Evolutionary conservation across 2,797 vertebrate species (phyloP).

Genomic region (Myiothlypis coronata): DNA sequence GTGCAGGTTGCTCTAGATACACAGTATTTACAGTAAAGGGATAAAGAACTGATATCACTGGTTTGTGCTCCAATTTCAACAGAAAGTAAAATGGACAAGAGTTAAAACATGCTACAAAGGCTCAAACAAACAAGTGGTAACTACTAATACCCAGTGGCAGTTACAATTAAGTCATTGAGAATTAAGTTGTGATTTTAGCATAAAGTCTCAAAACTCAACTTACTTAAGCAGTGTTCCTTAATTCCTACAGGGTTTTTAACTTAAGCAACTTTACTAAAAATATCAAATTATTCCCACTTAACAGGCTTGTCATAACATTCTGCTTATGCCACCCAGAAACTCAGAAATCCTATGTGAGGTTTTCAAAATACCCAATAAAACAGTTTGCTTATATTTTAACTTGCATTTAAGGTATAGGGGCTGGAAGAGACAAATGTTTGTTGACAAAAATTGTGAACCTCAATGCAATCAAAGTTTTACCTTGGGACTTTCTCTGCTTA

Average conservation of each 20-base stretch:
- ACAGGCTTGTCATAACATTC: background rate
- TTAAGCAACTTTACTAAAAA: background rate
- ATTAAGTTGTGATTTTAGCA: background rate
- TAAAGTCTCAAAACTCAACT: background rate
- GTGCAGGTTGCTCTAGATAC: background rate
- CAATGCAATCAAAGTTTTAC: slow-evolving; percentile 63
- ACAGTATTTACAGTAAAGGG: background rate
- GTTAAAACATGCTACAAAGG: slow-evolving; percentile 32
- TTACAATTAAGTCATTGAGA: background rate
- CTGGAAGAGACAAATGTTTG: slow-evolving; percentile 63
- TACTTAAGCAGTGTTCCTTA: background rate
- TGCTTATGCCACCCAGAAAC: slow-evolving; percentile 24
- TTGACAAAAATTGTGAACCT: slow-evolving; percentile 54
- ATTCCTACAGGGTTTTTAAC: background rate
- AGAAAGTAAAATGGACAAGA: slow-evolving; percentile 4
- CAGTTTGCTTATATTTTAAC: slow-evolving; percentile 61
- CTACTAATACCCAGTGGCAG: slow-evolving; percentile 46
- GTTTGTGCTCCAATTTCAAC: slow-evolving; percentile 5
- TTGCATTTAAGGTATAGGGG: slow-evolving; percentile 1
- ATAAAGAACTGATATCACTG: background rate
- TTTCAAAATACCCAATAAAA: slow-evolving; percentile 33
- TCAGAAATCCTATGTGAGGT: slow-evolving; percentile 2
- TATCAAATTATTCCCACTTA: background rate
- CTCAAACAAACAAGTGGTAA: slow-evolving; percentile 26
- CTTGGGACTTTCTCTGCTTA: slow-evolving; percentile 69